Evolutionary conservation across 2,113 vertebrate species (phyloP).

Genomic region (Colinus virginianus): DNA sequence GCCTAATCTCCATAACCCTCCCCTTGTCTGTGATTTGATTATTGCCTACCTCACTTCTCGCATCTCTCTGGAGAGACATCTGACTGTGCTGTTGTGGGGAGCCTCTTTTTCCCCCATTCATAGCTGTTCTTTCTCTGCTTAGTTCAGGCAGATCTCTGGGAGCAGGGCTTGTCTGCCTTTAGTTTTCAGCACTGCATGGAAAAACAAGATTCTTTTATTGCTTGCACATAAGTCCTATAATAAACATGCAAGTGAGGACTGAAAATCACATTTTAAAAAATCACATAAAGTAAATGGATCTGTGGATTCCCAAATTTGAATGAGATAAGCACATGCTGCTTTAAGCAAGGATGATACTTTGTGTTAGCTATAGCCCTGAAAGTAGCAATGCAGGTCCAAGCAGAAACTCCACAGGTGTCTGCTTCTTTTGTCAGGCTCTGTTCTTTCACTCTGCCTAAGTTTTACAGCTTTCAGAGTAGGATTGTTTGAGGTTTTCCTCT

Average conservation of each 20-base stretch:
- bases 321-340: neutral
- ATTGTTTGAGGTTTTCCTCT: neutral
- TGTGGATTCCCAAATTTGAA: neutral
- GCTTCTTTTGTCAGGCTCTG: neutral
- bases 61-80: neutral
- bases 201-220: neutral
- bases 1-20: neutral
- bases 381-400: neutral
- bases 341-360: neutral
- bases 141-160: neutral
- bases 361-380: neutral
- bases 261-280: neutral
- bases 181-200: neutral
- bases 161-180: neutral
- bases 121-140: neutral
- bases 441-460: neutral
- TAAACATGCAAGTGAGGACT: neutral
- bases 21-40: neutral
- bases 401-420: neutral
- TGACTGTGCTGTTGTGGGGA: neutral
- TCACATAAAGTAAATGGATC: neutral
- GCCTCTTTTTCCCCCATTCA: neutral
- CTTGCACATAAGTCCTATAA: neutral
- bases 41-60: neutral
- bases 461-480: constrained; percentile 19